A percentile compares a stretch with the other conserved stretches of the same genome.
Conservation (phyloP, 1,140 invertebrate genomes). For the Triops cancriformis region DNA sequence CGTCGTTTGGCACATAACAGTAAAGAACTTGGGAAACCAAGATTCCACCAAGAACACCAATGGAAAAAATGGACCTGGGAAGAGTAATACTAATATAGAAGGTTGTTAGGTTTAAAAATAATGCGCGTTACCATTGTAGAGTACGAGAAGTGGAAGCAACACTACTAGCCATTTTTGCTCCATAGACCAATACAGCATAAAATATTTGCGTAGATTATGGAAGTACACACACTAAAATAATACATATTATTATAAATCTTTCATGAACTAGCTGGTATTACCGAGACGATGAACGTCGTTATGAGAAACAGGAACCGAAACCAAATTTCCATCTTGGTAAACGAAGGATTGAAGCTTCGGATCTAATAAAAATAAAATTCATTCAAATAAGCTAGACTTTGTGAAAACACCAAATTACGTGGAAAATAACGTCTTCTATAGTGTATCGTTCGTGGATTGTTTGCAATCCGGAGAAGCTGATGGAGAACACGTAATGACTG, state of each 20-base stretch:
- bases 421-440: conserved; percentile 76
- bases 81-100: conserved; percentile 32
- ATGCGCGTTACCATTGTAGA: conserved; percentile 72
- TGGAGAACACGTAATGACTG: conserved; percentile 73
- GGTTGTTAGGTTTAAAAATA: conserved; percentile 22
- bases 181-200: conserved; percentile 88
- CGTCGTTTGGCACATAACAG: conserved; percentile 79
- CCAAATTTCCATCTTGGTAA: conserved; percentile 95
- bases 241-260: conserved; percentile 25
- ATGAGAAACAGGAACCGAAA: conserved; percentile 87
- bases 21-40: conserved; percentile 81
- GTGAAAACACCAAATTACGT: conserved; percentile 50
- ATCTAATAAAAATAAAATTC: conserved; percentile 52
- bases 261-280: conserved; percentile 49
- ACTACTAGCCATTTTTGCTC: conserved; percentile 94
- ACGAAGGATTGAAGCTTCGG: conserved; percentile 88
- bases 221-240: conserved; percentile 77
- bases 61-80: conserved; percentile 84
- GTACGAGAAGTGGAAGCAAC: conserved; percentile 74
- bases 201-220: conserved; percentile 76
- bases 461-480: conserved; percentile 74
- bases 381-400: neutral
- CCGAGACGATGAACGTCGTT: conserved; percentile 74
- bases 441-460: conserved; percentile 71
- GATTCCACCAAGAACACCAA: conserved; percentile 80